Evolutionary conservation across 2,113 vertebrate species (phyloP), one percentile per base, ranked within the genome.

Genomic region (Toxotes chatareus): DNA sequence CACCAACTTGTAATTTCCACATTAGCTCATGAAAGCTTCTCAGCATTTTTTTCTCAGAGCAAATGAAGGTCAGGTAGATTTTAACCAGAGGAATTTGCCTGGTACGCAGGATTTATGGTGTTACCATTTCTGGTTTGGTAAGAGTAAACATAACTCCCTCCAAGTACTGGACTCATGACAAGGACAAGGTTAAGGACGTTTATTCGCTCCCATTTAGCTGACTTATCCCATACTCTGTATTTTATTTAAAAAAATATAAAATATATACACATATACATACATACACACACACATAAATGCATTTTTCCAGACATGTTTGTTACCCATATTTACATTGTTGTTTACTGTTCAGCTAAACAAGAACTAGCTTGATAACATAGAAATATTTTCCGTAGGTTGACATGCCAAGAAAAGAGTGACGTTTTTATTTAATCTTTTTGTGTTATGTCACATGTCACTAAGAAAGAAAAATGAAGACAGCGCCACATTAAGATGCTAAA

Each of bases 401-500:
- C n/a, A 19, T 46, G 49, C 1, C 11, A 47, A 47, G 4, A 5
- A 46, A 3, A 13, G 46, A 47, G 46, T 17, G 12, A 2, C 1
- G 0, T 47, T 4, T 46, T 46, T 46, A 16, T 46, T 16, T 16
- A 2, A 44, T 3, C 17, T 51, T 51, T 51, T 51, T 21, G 47
- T 51, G 17, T 51, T 8, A 7, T 51, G 19, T 21, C 17, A 5
- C 21, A 21, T 7, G 27, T n/a, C 27, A 27, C 27, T 27, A 27
- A 27, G 27, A 27, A 27, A 17, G 42, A 44, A 11, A 44, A 44
- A 44, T 7, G 42, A 49, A 49, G 19, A 44, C 21, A 23, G 17
- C 47, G 0, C 1, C 36, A 1, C 42, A n/a, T 38, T 19, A 3
- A 49, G n/a, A 70, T 6, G 53, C 49, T 2, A 0, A 59, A 27